Percentiles rank a stretch among this genome's conserved stretches.
phyloP scores from a whole-genome alignment of 2,888 invertebrate genomes.

The Cheilosia grossa region DNA sequence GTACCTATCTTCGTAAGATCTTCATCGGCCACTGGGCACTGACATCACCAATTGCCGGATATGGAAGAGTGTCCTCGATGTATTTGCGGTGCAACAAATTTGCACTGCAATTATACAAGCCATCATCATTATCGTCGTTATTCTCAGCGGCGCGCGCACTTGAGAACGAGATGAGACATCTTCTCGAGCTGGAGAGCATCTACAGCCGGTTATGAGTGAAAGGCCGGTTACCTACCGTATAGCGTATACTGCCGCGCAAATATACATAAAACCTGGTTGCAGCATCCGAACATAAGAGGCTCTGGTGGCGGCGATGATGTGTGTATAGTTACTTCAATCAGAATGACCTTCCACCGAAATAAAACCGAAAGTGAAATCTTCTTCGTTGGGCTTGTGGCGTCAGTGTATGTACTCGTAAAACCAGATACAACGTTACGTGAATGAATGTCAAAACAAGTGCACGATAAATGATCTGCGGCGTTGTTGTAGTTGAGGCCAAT shows the following conservation, averaged over 20 bases:
- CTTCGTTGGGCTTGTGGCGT: conserved; percentile 28
- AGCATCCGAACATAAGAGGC: conserved; percentile 14
- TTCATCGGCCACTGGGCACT: conserved; percentile 19
- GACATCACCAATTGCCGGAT: conserved; percentile 44
- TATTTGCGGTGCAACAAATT: conserved; percentile 34
- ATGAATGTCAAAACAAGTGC: conserved; percentile 50
- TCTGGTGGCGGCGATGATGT: not conserved
- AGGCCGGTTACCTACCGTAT: conserved; percentile 34
- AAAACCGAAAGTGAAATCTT: conserved; percentile 62
- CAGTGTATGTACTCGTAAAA: conserved; percentile 1
- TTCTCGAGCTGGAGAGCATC: not conserved
- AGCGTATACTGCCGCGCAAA: conserved; percentile 19
- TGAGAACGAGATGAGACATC: conserved; percentile 15
- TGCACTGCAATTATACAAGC: conserved; percentile 40
- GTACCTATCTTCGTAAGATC: not conserved
- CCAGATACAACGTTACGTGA: conserved; percentile 35
- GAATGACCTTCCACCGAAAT: conserved; percentile 52
- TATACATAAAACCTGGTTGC: conserved; percentile 32
- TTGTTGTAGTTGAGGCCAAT: conserved; percentile 43
- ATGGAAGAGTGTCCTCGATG: conserved; percentile 55
- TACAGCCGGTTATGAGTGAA: conserved; percentile 42
- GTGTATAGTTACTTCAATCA: conserved; percentile 9
- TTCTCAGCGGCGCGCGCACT: conserved; percentile 16
- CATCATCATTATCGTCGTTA: conserved; percentile 39
- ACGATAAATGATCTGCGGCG: conserved; percentile 8